Evolutionary conservation across 2,113 vertebrate genomes (phyloP).

Genomic region (Hemibagrus wyckioides): DNA sequence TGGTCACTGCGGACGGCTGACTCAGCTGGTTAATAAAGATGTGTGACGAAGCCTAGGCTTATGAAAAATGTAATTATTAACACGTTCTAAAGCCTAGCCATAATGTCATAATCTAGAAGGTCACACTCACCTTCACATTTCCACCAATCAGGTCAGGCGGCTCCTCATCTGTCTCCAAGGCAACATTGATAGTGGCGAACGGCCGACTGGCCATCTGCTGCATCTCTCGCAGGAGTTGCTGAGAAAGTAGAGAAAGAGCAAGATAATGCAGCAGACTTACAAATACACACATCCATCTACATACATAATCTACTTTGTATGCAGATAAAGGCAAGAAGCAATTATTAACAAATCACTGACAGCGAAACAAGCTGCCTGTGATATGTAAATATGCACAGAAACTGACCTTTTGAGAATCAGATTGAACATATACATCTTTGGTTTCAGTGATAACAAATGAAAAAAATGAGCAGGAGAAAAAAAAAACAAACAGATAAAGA

Average conservation of each 20-base stretch:
- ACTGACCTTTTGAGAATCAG: constrained; percentile 1
- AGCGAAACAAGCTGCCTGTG: not conserved
- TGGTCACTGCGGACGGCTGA: not conserved
- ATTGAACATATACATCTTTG: not conserved
- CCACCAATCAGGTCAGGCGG: constrained; percentile 98
- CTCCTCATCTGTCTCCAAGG: constrained; percentile 97
- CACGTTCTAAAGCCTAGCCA: not conserved
- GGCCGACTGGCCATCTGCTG: constrained; percentile 99
- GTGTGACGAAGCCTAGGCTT: constrained; percentile 1
- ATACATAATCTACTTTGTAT: not conserved
- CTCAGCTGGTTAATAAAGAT: constrained; percentile 35
- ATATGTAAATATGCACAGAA: not conserved
- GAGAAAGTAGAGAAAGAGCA: constrained; percentile 62
- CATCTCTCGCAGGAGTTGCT: constrained; percentile 99
- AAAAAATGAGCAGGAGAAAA: not conserved
- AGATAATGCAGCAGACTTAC: constrained; percentile 45
- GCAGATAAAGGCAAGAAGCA: not conserved
- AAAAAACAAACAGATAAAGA: not conserved
- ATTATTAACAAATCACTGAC: not conserved
- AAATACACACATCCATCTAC: constrained; percentile 17
- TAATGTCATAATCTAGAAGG: constrained; percentile 37
- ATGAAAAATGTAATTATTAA: constrained; percentile 44
- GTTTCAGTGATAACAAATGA: not conserved
- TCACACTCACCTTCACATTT: constrained; percentile 89
- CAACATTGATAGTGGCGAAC: constrained; percentile 97